phyloP scores from a whole-genome alignment of 2,797 vertebrate genomes.

The Platyrinchus mystaceus region DNA sequence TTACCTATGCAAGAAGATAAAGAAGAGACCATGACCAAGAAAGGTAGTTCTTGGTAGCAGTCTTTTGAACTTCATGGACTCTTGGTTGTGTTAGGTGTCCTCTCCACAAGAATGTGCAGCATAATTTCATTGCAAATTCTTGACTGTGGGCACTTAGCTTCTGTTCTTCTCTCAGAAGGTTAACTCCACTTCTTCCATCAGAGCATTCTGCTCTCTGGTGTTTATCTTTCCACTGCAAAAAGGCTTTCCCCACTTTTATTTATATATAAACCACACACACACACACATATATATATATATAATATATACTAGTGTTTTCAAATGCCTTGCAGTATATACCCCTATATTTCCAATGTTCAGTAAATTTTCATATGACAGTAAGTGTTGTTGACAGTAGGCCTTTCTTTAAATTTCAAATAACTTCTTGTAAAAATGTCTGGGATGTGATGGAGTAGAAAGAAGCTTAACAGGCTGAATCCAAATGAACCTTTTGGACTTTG shows the following conservation, averaged over 20 bases:
- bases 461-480: slow-evolving; percentile 26
- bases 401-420: neutral
- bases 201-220: neutral
- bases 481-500: slow-evolving; percentile 23
- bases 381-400: neutral
- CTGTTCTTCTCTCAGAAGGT: neutral
- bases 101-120: neutral
- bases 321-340: neutral
- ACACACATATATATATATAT: neutral
- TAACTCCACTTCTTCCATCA: neutral
- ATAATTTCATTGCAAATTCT: neutral
- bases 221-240: neutral
- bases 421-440: neutral
- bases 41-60: neutral
- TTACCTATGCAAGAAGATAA: neutral
- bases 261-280: neutral
- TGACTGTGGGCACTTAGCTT: neutral
- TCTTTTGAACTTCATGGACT: neutral
- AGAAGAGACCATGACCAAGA: neutral
- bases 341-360: neutral
- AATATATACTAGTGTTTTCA: neutral
- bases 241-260: neutral
- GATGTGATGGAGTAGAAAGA: neutral
- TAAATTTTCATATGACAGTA: neutral
- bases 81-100: neutral